A percentile compares a stretch with the other conserved stretches of the same genome.
These are phyloP conservation scores for Chaitophorus viminalis DNA, from an alignment of 2,888 invertebrate genomes.

Conservation along the genomic window DNA sequence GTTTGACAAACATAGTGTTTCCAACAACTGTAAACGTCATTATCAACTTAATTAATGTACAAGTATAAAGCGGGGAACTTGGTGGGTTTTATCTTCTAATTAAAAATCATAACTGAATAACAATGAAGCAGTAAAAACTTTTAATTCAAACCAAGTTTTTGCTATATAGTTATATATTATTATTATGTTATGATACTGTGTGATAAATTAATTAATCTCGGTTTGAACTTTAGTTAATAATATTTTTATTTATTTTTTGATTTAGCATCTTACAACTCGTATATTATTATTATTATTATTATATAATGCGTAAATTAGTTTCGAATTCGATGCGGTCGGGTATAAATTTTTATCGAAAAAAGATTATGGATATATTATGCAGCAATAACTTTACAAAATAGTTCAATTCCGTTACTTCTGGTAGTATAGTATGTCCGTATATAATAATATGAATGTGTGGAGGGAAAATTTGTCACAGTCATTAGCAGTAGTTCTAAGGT, in stretches of 20 bases:
- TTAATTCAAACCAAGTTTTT: constrained; percentile 20
- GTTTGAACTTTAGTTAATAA: neutral
- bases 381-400: neutral
- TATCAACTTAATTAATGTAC: constrained; percentile 48
- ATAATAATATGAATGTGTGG: no score
- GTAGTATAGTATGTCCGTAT: no score
- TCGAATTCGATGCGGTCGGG: neutral
- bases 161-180: neutral
- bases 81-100: constrained; percentile 45
- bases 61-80: constrained; percentile 25
- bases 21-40: constrained; percentile 47
- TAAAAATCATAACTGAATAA: constrained; percentile 50
- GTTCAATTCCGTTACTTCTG: no score
- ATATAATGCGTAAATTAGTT: neutral
- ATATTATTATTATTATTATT: neutral
- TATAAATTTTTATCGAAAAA: no score
- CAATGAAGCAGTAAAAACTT: constrained; percentile 37
- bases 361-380: no score
- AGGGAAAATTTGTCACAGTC: no score
- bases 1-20: constrained; percentile 53
- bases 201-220: neutral
- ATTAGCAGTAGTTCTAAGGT: no score
- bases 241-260: no score
- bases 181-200: constrained; percentile 22
- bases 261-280: neutral